phyloP scores from a whole-genome alignment of 2,888 invertebrate genomes.

The Orchesella flavescens region DNA sequence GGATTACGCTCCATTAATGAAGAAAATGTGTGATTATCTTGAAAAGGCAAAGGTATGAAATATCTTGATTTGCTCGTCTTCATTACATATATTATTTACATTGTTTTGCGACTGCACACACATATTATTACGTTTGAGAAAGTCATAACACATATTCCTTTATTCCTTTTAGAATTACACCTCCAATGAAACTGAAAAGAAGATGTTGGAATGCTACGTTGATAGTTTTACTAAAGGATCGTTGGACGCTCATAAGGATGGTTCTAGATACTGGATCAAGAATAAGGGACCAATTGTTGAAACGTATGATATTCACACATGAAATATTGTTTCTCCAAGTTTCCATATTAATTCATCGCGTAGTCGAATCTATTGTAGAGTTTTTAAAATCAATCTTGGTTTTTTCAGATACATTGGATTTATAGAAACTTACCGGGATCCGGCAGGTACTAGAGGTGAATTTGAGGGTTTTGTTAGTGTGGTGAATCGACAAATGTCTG shows the following conservation, averaged over 20 bases:
- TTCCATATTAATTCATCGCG: too few relatives aligned
- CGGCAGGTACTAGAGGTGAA: constrained; percentile 92
- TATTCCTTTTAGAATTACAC: constrained; percentile 79
- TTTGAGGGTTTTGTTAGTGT: constrained; percentile 97
- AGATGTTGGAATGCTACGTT: constrained; percentile 90
- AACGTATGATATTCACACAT: too few relatives aligned
- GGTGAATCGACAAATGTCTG: constrained; percentile 95
- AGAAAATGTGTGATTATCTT: constrained; percentile 82
- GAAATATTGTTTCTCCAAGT: too few relatives aligned
- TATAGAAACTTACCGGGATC: constrained; percentile 94
- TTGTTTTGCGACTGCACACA: too few relatives aligned
- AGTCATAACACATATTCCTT: too few relatives aligned
- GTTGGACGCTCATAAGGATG: constrained; percentile 90
- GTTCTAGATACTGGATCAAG: constrained; percentile 93
- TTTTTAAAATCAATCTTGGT: background rate
- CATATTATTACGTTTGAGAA: too few relatives aligned
- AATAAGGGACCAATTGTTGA: constrained; percentile 95
- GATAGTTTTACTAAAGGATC: constrained; percentile 88
- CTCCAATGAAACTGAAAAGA: constrained; percentile 83
- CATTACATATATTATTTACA: too few relatives aligned
- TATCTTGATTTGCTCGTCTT: too few relatives aligned
- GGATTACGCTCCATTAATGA: constrained; percentile 85
- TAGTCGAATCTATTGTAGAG: too few relatives aligned
- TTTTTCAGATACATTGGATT: constrained; percentile 87
- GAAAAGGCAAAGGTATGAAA: constrained; percentile 79